Evolutionary conservation across 2,888 invertebrate genomes (phyloP), one percentile per base, ranked within the genome.

Genomic region (Microplitis manilae): DNA sequence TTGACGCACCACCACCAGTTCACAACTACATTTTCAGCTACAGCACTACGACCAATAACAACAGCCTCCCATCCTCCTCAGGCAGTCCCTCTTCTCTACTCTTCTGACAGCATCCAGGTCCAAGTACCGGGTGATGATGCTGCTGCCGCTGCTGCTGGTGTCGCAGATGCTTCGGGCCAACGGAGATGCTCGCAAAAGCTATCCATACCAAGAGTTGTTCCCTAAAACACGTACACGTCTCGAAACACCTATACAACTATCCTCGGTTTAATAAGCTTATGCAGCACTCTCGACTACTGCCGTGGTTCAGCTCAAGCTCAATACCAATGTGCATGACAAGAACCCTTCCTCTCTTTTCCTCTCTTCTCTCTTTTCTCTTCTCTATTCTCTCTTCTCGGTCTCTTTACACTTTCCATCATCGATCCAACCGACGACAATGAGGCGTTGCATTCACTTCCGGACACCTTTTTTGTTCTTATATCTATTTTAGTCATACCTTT

Each of bases 201-300:
- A 62, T 73, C 64, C 62, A 30, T 30, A 30, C 30, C 30, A 30
- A 30, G 30, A 30, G 30, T 30, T 30, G 30, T 30, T 30, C 30
- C 30, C 30, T 30, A 30, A 30, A 72, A 77, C 71, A 77, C 68
- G 77, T 68, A 67, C 75, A n/a, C 13, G 64, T 67, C 76, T 64
- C 30, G 30, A 30, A 30, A 50, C 74, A 76, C 78, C 75, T 64
- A 67, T 39, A 67, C 73, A 20, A 50, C 68, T 62, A 41, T 15
- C 70, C 71, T 65, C 61, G 67, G 83, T 84, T 81, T 88, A 88
- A 89, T 88, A 88, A 89, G 89, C 88, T 89, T 89, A 88, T 88
- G 87, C 88, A 89, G 87, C 88, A 88, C 84, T 86, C 86, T 87
- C 83, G 82, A 83, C 85, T 83, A 79, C 73, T 75, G 74, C 73